phyloP scores from a whole-genome alignment of 2,113 vertebrate species.

The Terrapene triunguis region DNA sequence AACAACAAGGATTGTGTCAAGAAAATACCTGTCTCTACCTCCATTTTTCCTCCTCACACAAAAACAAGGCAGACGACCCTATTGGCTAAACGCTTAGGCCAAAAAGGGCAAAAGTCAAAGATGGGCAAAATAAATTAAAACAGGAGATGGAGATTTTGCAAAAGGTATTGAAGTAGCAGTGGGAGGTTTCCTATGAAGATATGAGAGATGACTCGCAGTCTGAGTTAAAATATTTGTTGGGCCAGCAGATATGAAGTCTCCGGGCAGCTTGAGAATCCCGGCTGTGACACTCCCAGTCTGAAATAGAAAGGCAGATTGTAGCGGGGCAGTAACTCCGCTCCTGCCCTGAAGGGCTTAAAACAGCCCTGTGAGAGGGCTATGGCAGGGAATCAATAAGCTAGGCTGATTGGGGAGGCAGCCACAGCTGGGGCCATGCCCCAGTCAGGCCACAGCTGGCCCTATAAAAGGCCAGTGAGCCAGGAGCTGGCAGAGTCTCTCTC shows the following conservation, averaged over 20 bases:
- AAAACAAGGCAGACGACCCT: background rate
- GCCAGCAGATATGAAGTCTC: background rate
- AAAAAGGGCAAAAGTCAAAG: background rate
- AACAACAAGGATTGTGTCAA: background rate
- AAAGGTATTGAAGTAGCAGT: background rate
- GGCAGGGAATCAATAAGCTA: too few species aligned
- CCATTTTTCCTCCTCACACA: background rate
- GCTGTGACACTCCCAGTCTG: background rate
- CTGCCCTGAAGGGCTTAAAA: too few species aligned
- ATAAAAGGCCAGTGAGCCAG: too few species aligned
- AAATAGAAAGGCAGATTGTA: background rate
- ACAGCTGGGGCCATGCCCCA: too few species aligned
- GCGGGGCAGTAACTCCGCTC: too few species aligned
- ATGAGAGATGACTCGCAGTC: background rate
- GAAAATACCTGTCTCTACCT: background rate
- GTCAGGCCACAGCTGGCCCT: too few species aligned
- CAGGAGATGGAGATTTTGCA: background rate
- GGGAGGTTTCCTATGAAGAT: background rate
- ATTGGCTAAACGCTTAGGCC: too few species aligned
- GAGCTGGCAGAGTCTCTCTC: too few species aligned
- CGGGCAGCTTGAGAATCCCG: background rate
- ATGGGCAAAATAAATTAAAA: background rate
- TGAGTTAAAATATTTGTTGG: background rate
- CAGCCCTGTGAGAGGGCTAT: too few species aligned
- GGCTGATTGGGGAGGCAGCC: too few species aligned